Evolutionary conservation across 2,113 vertebrate genomes (phyloP).

Genomic region (Rutilus rutilus): DNA sequence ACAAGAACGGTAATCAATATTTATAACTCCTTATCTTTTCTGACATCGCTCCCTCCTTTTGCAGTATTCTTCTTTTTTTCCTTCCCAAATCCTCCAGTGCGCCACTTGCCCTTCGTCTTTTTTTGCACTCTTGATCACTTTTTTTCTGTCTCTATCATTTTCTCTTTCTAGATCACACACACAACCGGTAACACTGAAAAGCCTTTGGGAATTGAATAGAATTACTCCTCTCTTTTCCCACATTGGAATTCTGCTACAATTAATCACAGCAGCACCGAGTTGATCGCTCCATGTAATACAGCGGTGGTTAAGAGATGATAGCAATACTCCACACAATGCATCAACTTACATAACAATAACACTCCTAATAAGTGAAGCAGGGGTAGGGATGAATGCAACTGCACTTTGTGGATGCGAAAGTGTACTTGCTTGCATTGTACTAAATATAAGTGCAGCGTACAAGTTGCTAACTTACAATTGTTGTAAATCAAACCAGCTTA

Average conservation of each 20-base stretch:
- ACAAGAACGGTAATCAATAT: slow-evolving; percentile 67
- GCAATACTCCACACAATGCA: slow-evolving; percentile 32
- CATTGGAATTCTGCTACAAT: slow-evolving; percentile 59
- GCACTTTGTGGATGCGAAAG: neutral
- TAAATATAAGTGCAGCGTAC: neutral
- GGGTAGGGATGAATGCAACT: neutral
- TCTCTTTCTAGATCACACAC: neutral
- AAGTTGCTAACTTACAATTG: neutral
- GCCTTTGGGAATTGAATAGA: slow-evolving; percentile 39
- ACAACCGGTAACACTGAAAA: neutral
- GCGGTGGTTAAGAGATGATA: slow-evolving; percentile 25
- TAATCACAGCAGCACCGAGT: slow-evolving; percentile 51
- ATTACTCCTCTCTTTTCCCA: slow-evolving; percentile 34
- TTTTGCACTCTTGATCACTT: neutral
- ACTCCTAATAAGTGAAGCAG: slow-evolving; percentile 5
- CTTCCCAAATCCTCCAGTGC: neutral
- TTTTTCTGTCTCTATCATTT: slow-evolving; percentile 1
- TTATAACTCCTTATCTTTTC: slow-evolving; percentile 63
- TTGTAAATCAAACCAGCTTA: neutral
- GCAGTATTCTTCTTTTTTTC: slow-evolving; percentile 1
- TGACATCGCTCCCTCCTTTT: slow-evolving; percentile 23
- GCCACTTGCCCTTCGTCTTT: neutral
- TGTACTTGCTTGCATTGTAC: neutral
- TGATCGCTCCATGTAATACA: slow-evolving; percentile 20
- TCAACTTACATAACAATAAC: neutral